phyloP scores from a whole-genome alignment of 1,140 invertebrate genomes.

The Aphelinus certus region DNA sequence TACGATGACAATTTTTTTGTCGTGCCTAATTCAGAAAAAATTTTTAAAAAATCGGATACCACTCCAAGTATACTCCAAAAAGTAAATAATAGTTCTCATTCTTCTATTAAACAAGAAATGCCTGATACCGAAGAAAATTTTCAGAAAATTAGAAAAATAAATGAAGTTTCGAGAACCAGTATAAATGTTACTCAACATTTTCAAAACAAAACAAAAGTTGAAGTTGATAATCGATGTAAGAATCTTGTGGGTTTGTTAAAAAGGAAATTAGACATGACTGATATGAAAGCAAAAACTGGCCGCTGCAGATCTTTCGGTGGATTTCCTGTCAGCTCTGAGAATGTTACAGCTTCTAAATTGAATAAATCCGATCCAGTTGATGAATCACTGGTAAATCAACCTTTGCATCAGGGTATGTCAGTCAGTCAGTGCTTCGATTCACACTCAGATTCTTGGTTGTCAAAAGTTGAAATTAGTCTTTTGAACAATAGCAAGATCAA shows the following conservation, averaged over 20 bases:
- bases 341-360: constrained; percentile 5
- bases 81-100: too few relatives aligned
- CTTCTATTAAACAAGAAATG: background rate
- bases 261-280: too few relatives aligned
- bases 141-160: too few relatives aligned
- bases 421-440: constrained; percentile 34
- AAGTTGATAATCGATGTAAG: background rate
- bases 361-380: constrained; percentile 29
- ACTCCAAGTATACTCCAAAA: too few relatives aligned
- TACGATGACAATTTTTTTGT: background rate
- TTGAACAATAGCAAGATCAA: constrained; percentile 21
- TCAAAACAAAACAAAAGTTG: background rate
- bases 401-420: constrained; percentile 21
- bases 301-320: constrained; percentile 31
- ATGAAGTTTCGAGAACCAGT: background rate
- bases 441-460: constrained; percentile 33
- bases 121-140: constrained; percentile 25
- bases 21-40: too few relatives aligned
- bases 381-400: constrained; percentile 25
- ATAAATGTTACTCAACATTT: background rate
- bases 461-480: constrained; percentile 29
- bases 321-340: constrained; percentile 8
- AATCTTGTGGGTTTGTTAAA: too few relatives aligned
- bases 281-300: background rate
- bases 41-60: too few relatives aligned